Conservation (phyloP, 2,888 invertebrate genomes). For the Eupithecia insigniata region DNA sequence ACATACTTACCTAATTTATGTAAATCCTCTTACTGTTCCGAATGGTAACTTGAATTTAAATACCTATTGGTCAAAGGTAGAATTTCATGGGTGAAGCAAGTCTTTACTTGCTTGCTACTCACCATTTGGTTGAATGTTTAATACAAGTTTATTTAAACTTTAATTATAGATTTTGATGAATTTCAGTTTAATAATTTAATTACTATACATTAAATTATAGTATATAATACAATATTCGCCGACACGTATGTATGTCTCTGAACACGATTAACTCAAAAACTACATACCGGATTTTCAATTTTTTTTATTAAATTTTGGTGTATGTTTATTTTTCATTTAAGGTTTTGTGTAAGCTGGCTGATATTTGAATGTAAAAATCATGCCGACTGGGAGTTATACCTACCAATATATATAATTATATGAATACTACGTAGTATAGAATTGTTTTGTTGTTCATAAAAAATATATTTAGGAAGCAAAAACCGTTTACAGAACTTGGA, state of each 20-base stretch:
- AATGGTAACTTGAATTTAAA: slow-evolving; percentile 20
- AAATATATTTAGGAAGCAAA: too few relatives aligned
- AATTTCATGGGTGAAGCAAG: slow-evolving; percentile 14
- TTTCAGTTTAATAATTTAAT: neutral
- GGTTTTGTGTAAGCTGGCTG: neutral
- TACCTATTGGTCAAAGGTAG: slow-evolving; percentile 29
- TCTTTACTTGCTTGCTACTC: neutral
- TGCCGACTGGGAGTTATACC: neutral
- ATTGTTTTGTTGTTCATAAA: too few relatives aligned
- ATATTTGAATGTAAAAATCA: neutral
- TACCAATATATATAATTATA: neutral
- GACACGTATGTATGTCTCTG: too few relatives aligned
- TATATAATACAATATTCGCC: too few relatives aligned
- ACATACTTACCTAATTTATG: slow-evolving; percentile 18
- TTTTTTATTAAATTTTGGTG: too few relatives aligned
- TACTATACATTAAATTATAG: too few relatives aligned
- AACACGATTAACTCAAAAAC: too few relatives aligned
- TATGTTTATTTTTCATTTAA: too few relatives aligned
- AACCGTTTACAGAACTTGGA: too few relatives aligned
- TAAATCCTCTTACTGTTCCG: slow-evolving; percentile 14
- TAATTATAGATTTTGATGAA: neutral
- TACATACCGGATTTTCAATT: too few relatives aligned
- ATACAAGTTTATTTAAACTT: neutral
- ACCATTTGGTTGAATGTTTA: slow-evolving; percentile 21
- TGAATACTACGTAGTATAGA: neutral